phyloP scores from a whole-genome alignment of 2,797 vertebrate species.

The Bradypus variegatus region DNA sequence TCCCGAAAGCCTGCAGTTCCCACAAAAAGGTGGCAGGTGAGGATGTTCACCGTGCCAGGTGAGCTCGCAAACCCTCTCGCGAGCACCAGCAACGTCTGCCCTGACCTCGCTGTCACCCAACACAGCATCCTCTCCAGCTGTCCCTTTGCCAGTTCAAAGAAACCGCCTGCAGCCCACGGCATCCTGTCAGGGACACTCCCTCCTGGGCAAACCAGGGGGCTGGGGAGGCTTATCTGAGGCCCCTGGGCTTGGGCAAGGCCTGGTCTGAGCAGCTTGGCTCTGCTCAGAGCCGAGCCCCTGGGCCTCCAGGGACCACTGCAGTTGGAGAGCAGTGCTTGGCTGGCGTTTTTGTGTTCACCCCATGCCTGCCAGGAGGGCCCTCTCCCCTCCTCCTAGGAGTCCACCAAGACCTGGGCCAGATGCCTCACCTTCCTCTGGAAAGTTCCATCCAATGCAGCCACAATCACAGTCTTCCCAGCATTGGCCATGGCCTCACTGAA shows the following conservation, averaged over 20 bases:
- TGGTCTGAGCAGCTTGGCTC: neutral
- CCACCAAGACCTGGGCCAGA: neutral
- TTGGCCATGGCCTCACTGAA: conserved; percentile 97
- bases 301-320: neutral
- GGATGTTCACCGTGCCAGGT: accelerated
- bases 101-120: neutral
- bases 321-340: accelerated
- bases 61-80: neutral
- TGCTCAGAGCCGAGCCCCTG: neutral
- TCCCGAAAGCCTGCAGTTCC: conserved; percentile 85
- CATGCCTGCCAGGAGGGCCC: too few species aligned
- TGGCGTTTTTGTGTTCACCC: accelerated
- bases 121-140: too few species aligned
- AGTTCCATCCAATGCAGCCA: conserved; percentile 94
- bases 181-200: neutral
- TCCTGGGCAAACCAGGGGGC: neutral
- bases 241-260: neutral
- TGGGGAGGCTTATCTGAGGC: neutral
- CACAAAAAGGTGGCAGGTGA: accelerated
- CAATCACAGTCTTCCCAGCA: conserved; percentile 88
- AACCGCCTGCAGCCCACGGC: neutral
- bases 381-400: too few species aligned
- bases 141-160: neutral
- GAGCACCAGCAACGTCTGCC: neutral
- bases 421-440: conserved; percentile 92